phyloP scores from a whole-genome alignment of 2,797 vertebrate genomes.

The Odontamblyopus rebecca region DNA sequence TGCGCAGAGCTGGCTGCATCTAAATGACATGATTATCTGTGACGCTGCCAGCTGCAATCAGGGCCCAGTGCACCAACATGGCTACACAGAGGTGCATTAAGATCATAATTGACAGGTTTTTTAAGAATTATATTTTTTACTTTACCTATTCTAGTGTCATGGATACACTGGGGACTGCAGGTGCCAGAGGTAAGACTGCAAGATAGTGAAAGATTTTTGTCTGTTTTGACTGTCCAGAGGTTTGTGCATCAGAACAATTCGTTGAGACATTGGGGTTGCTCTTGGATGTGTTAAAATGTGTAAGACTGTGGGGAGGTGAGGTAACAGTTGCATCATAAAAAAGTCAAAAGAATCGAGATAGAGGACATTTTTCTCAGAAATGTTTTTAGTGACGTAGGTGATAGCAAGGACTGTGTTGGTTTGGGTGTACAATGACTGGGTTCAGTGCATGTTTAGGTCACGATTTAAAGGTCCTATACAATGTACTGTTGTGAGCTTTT shows the following conservation, averaged over 20 bases:
- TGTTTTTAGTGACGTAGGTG: neutral
- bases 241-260: conserved; percentile 31
- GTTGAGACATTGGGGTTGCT: conserved; percentile 30
- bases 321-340: conserved; percentile 54
- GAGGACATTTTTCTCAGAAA: conserved; percentile 4
- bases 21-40: conserved; percentile 77
- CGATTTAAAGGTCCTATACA: neutral
- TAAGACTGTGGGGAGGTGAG: conserved; percentile 40
- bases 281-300: conserved; percentile 33
- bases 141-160: conserved; percentile 48
- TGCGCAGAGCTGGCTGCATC: conserved; percentile 67
- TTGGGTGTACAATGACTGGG: neutral
- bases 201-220: conserved; percentile 31
- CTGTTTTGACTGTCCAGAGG: conserved; percentile 31
- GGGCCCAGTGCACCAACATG: conserved; percentile 53
- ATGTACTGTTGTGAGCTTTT: no score
- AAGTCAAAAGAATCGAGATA: conserved; percentile 19
- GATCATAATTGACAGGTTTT: conserved; percentile 54
- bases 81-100: conserved; percentile 67
- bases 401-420: neutral
- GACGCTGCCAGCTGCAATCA: conserved; percentile 77
- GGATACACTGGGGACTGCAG: conserved; percentile 35
- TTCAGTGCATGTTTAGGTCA: neutral
- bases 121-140: conserved; percentile 34
- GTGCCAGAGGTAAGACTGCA: conserved; percentile 33